Evolutionary conservation across 1,140 invertebrate genomes (phyloP).

Genomic region (Medauroidea extradentata): DNA sequence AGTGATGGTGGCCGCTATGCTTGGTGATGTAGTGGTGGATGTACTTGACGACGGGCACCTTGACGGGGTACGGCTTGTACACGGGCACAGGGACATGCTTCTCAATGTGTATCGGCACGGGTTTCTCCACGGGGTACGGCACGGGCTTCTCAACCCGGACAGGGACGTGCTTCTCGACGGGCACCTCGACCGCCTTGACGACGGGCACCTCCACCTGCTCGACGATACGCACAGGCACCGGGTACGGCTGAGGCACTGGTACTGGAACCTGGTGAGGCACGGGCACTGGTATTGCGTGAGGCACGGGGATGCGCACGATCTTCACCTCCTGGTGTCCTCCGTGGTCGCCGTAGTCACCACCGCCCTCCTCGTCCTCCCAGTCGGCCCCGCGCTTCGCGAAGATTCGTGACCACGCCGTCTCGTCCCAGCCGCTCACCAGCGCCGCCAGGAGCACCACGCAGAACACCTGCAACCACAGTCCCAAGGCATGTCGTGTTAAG

Average conservation of each 20-base stretch:
- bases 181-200: constrained; percentile 9
- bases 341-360: neutral
- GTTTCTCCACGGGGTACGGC: constrained; percentile 14
- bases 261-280: constrained; percentile 9
- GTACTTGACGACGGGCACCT: constrained; percentile 10
- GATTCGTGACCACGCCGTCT: neutral
- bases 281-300: constrained; percentile 6
- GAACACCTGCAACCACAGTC: neutral
- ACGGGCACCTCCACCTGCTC: constrained; percentile 9
- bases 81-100: constrained; percentile 11
- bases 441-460: neutral
- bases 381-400: neutral
- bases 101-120: constrained; percentile 2
- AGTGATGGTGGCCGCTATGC: neutral
- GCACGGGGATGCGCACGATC: constrained; percentile 9
- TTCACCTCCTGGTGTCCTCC: neutral
- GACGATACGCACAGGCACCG: constrained; percentile 7
- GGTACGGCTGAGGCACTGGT: constrained; percentile 9
- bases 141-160: constrained; percentile 9
- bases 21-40: constrained; percentile 9
- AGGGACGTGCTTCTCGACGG: constrained; percentile 9
- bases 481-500: neutral
- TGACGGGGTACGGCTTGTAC: constrained; percentile 10
- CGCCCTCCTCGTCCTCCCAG: neutral
- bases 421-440: neutral